Evolutionary conservation across 2,113 vertebrate genomes (phyloP).

Genomic region (Chascanopsetta lugubris): DNA sequence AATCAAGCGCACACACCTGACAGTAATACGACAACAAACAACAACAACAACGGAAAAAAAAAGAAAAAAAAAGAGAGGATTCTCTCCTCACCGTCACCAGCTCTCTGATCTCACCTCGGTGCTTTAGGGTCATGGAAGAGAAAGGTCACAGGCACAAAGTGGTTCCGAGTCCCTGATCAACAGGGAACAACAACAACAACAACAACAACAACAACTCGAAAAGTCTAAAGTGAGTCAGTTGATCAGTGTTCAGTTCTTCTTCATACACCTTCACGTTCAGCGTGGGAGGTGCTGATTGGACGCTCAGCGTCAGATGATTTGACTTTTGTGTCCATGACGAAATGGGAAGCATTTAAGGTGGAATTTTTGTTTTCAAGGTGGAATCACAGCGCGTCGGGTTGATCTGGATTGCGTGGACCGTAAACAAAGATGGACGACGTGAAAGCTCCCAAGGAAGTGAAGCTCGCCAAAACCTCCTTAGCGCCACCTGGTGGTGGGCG

Average conservation of each 20-base stretch:
- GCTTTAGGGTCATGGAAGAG: slow-evolving; percentile 67
- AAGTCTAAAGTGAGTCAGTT: not conserved
- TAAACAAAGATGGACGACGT: not conserved
- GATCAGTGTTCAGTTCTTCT: slow-evolving; percentile 23
- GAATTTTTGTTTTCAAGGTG: too few relatives aligned
- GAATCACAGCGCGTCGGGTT: too few relatives aligned
- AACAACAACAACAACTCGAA: too few relatives aligned
- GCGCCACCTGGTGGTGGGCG: not conserved
- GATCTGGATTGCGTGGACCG: not conserved
- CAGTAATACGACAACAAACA: not conserved
- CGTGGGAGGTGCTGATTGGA: too few relatives aligned
- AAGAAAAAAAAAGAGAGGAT: not conserved
- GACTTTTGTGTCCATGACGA: too few relatives aligned
- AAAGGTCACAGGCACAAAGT: slow-evolving; percentile 45
- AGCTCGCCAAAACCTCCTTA: not conserved
- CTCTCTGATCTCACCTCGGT: slow-evolving; percentile 7
- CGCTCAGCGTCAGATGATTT: too few relatives aligned
- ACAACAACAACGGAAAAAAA: not conserved
- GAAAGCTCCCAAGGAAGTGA: not conserved
- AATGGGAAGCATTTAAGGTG: too few relatives aligned
- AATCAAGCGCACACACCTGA: not conserved
- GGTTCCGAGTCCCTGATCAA: slow-evolving; percentile 48
- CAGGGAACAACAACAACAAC: slow-evolving; percentile 17
- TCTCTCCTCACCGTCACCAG: slow-evolving; percentile 60
- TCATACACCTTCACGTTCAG: not conserved